Percentiles rank a stretch among this genome's conserved stretches.
Evolutionary conservation across 2,113 vertebrate species (phyloP).

Genomic region (Coracopsis vasa): DNA sequence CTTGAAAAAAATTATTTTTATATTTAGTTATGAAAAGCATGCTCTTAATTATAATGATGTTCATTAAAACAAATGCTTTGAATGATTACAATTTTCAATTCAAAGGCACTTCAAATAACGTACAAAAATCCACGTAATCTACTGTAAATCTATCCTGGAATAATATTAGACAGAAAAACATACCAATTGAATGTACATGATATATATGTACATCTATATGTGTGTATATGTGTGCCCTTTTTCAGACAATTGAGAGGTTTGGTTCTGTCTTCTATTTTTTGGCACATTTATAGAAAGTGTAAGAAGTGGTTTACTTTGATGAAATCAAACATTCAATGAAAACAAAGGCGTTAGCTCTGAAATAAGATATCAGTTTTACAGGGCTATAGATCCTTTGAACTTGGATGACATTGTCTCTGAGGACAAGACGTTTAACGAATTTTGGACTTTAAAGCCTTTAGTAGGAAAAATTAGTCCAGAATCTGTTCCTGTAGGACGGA

Average conservation of each 20-base stretch:
- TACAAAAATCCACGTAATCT: background rate
- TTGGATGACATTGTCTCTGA: conserved; percentile 78
- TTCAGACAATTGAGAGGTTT: conserved; percentile 24
- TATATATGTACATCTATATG: background rate
- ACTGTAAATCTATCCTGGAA: background rate
- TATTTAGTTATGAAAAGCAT: conserved; percentile 6
- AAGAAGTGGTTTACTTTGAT: conserved; percentile 74
- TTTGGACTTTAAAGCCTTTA: conserved; percentile 77
- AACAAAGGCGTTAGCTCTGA: conserved; percentile 68
- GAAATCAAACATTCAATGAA: conserved; percentile 71
- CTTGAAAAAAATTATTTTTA: background rate
- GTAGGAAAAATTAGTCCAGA: conserved; percentile 76
- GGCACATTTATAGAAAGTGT: conserved; percentile 20
- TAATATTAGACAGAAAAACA: background rate
- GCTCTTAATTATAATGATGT: conserved; percentile 8
- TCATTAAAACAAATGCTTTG: conserved; percentile 39
- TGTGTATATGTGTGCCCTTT: background rate
- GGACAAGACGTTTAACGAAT: conserved; percentile 78
- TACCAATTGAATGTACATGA: background rate
- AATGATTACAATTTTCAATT: conserved; percentile 36
- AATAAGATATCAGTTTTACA: conserved; percentile 75
- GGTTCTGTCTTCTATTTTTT: conserved; percentile 49
- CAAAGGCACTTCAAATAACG: conserved; percentile 16
- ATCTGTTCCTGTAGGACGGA: conserved; percentile 69
- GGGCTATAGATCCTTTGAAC: conserved; percentile 77